Percentiles rank a stretch among this genome's conserved stretches.
These are phyloP conservation scores for Hemicentrotus pulcherrimus DNA, from an alignment of 35 echinoderm and acorn worm genomes.

Conservation along the genomic window DNA sequence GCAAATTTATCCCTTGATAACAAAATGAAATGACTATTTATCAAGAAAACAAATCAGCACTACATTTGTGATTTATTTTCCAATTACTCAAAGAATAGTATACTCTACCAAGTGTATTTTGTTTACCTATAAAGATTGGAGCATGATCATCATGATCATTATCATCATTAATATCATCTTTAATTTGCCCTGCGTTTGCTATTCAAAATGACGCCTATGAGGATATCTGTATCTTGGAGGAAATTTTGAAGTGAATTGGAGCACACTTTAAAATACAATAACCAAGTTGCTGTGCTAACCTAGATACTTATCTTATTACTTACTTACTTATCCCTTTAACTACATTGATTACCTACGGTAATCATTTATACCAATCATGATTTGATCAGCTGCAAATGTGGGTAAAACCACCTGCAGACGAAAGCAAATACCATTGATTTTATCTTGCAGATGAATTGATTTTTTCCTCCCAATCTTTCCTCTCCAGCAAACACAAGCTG, in stretches of 20 bases:
- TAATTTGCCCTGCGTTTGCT: no score
- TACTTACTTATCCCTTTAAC: background rate
- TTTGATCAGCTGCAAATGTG: background rate
- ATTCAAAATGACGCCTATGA: no score
- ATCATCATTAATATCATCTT: no score
- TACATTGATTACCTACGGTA: background rate
- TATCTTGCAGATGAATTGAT: background rate
- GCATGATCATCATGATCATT: no score
- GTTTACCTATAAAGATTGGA: no score
- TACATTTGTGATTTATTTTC: no score
- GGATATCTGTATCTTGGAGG: background rate
- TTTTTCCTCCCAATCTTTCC: background rate
- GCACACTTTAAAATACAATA: background rate
- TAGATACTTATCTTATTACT: background rate
- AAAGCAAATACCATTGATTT: background rate
- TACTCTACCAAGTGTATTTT: no score
- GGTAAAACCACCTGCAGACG: background rate
- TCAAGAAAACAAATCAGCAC: no score
- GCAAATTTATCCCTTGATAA: no score
- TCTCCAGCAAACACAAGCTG: background rate
- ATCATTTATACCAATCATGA: background rate
- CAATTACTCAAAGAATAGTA: no score
- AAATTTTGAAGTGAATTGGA: background rate
- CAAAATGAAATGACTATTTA: no score
- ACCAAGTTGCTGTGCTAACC: background rate